These are phyloP conservation scores for Melipona bicolor DNA, from an alignment of 2,888 invertebrate genomes.

Conservation along the genomic window DNA sequence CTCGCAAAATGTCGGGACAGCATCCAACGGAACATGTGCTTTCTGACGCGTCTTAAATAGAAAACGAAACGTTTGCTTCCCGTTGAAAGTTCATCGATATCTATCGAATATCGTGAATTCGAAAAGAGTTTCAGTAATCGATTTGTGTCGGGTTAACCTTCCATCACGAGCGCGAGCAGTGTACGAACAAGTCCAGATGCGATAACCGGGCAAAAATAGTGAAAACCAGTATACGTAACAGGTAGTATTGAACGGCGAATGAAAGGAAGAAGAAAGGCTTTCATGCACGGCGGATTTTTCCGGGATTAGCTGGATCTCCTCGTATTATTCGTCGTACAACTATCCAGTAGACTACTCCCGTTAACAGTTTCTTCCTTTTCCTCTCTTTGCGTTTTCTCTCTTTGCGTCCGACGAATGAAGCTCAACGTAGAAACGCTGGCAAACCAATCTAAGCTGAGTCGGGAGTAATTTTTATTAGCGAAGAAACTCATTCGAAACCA, in stretches of 20 bases:
- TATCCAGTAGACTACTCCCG: conserved; percentile 33
- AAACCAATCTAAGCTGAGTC: neutral
- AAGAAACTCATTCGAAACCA: neutral
- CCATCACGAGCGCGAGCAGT: neutral
- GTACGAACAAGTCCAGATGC: conserved; percentile 3
- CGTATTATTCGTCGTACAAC: conserved; percentile 46
- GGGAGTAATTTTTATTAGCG: neutral
- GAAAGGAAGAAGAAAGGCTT: conserved; percentile 50
- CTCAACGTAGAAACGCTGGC: neutral
- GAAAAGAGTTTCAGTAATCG: neutral
- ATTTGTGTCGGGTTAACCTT: conserved; percentile 18
- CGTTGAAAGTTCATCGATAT: neutral
- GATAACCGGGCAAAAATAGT: conserved; percentile 29
- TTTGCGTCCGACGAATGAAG: neutral
- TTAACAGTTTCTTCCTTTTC: conserved; percentile 13
- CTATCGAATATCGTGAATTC: neutral
- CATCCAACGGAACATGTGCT: neutral
- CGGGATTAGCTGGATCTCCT: conserved; percentile 46
- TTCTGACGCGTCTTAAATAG: neutral
- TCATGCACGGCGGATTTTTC: conserved; percentile 54
- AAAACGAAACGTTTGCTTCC: neutral
- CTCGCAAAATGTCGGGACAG: neutral
- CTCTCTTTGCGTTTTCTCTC: neutral
- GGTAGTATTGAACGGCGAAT: conserved; percentile 49
- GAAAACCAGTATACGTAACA: conserved; percentile 41